phyloP scores from a whole-genome alignment of 2,888 invertebrate species.

The Autographa pulchrina region DNA sequence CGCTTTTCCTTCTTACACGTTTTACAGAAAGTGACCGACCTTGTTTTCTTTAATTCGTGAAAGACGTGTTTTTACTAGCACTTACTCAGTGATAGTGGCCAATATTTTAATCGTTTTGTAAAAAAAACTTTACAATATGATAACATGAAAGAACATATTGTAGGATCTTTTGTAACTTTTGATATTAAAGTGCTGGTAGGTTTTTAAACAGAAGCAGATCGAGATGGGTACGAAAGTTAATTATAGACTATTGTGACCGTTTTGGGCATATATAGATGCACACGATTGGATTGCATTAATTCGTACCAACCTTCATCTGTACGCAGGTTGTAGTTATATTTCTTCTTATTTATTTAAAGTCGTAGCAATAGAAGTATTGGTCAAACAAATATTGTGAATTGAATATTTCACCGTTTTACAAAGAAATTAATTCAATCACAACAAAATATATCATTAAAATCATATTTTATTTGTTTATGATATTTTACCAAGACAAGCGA shows the following conservation, averaged over 20 bases:
- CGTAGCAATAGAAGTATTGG: constrained; percentile 79
- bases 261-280: constrained; percentile 64
- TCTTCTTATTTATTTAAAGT: constrained; percentile 88
- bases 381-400: constrained; percentile 75
- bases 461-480: constrained; percentile 76
- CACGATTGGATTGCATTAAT: constrained; percentile 81
- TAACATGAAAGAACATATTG: constrained; percentile 78
- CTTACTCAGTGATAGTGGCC: constrained; percentile 80
- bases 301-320: constrained; percentile 86
- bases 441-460: constrained; percentile 66
- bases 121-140: constrained; percentile 82
- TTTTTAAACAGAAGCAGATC: constrained; percentile 76
- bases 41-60: constrained; percentile 86
- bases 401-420: constrained; percentile 68
- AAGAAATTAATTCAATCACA: constrained; percentile 66
- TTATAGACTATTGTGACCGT: constrained; percentile 77
- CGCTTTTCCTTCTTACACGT: constrained; percentile 80
- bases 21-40: constrained; percentile 84
- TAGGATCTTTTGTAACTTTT: constrained; percentile 88
- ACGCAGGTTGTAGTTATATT: constrained; percentile 87
- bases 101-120: constrained; percentile 82
- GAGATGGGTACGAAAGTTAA: constrained; percentile 85
- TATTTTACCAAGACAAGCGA: constrained; percentile 80
- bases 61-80: constrained; percentile 79
- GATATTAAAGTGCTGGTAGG: constrained; percentile 88